A percentile compares a stretch with the other conserved stretches of the same genome.
Conservation (phyloP, 2,113 vertebrate species). For the Psilopogon haemacephalus region DNA sequence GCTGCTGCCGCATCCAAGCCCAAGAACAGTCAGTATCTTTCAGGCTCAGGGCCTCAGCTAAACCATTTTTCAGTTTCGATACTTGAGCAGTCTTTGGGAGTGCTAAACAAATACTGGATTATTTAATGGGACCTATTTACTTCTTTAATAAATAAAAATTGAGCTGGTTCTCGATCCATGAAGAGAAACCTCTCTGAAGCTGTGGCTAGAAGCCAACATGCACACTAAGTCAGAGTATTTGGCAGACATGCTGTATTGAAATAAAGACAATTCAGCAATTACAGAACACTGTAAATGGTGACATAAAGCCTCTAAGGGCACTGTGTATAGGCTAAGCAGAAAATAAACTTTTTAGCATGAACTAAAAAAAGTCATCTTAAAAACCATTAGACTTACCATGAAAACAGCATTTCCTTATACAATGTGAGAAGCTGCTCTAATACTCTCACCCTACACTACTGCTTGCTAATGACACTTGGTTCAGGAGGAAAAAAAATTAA, state of each 20-base stretch:
- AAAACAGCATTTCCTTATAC: background rate
- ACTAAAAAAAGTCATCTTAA: background rate
- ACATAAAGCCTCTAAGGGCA: background rate
- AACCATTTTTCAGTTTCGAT: background rate
- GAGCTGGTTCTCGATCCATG: background rate
- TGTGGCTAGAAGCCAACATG: background rate
- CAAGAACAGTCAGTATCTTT: background rate
- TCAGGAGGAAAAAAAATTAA: background rate
- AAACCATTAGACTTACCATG: background rate
- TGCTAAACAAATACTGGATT: background rate
- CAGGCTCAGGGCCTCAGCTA: background rate
- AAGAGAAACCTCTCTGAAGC: background rate
- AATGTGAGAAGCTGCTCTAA: background rate
- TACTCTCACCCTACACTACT: background rate
- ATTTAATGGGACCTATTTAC: background rate
- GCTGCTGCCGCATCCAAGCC: background rate
- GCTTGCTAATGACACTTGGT: background rate
- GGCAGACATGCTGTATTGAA: background rate
- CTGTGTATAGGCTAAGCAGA: background rate
- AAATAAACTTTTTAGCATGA: background rate
- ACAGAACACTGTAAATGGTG: background rate
- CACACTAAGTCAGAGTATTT: background rate
- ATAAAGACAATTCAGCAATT: conserved; percentile 15
- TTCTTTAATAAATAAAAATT: background rate
- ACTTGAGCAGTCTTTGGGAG: background rate